A percentile compares a stretch with the other conserved stretches of the same genome.
Evolutionary conservation across 2,888 invertebrate species (phyloP).

Genomic region (Saturnia pavonia): DNA sequence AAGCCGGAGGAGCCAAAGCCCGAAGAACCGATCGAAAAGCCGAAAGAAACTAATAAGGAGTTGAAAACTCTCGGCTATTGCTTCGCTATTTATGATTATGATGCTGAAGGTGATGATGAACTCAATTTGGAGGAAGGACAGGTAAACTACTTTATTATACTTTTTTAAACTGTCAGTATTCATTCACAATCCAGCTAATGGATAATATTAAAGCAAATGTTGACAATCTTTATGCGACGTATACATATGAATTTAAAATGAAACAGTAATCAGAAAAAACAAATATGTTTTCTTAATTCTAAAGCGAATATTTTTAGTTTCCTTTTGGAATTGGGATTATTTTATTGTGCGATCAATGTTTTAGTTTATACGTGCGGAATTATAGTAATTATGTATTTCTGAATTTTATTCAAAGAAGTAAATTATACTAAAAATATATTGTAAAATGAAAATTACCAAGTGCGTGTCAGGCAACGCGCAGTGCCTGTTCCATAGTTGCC

Average conservation of each 20-base stretch:
- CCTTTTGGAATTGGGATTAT: background rate
- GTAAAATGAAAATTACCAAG: too few relatives aligned
- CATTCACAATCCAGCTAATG: background rate
- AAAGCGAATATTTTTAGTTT: too few relatives aligned
- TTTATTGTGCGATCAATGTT: background rate
- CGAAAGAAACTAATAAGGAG: background rate
- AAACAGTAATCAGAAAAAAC: too few relatives aligned
- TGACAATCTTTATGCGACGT: too few relatives aligned
- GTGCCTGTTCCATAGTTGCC: too few relatives aligned
- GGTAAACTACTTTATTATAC: slow-evolving; percentile 53
- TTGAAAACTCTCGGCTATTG: slow-evolving; percentile 83
- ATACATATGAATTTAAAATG: background rate
- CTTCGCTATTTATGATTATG: slow-evolving; percentile 96
- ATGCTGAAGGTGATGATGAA: slow-evolving; percentile 94
- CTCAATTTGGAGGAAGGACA: slow-evolving; percentile 95
- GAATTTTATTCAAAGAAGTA: too few relatives aligned
- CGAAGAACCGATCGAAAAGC: slow-evolving; percentile 30
- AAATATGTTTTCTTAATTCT: too few relatives aligned
- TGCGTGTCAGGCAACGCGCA: too few relatives aligned
- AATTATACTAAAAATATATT: too few relatives aligned
- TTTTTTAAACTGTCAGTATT: background rate
- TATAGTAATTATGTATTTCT: too few relatives aligned
- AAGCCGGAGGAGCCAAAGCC: slow-evolving; percentile 65
- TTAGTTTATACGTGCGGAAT: background rate
- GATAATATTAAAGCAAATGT: background rate